Percentiles rank a stretch among this genome's conserved stretches.
These are phyloP conservation scores for Zygogramma bicolorata DNA, from an alignment of 2,888 invertebrate genomes.

Conservation along the genomic window DNA sequence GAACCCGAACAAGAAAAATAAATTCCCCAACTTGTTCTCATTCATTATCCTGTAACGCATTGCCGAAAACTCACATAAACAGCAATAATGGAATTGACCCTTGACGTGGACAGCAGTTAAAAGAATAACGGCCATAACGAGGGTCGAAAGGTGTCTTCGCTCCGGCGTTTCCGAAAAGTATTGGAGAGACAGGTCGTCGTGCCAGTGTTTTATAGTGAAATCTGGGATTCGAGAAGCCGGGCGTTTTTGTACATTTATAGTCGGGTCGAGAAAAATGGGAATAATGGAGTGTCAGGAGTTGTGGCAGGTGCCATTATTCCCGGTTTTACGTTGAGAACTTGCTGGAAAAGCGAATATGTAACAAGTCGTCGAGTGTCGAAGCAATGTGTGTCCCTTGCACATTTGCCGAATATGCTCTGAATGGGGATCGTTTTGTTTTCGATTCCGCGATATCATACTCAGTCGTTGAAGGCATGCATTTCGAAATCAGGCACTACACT, in stretches of 20 bases:
- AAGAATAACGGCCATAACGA: constrained; percentile 51
- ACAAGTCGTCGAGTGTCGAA: background rate
- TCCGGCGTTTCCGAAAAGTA: constrained; percentile 24
- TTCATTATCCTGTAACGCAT: constrained; percentile 37
- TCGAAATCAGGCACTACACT: too few relatives aligned
- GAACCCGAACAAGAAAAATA: constrained; percentile 19
- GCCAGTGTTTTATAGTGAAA: constrained; percentile 58
- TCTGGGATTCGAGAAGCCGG: constrained; percentile 54
- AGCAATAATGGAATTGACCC: constrained; percentile 58
- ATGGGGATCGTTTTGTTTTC: too few relatives aligned
- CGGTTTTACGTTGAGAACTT: constrained; percentile 20
- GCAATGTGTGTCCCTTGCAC: background rate
- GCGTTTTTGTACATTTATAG: constrained; percentile 31
- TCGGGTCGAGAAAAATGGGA: constrained; percentile 28
- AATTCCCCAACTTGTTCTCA: constrained; percentile 26
- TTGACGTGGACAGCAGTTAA: constrained; percentile 48
- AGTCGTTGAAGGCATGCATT: too few relatives aligned
- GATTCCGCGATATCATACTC: too few relatives aligned
- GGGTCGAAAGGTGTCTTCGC: constrained; percentile 50
- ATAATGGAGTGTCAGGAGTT: constrained; percentile 33
- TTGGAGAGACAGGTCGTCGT: constrained; percentile 51
- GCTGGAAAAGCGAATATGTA: background rate
- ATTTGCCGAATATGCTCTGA: background rate
- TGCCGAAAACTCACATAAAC: constrained; percentile 48
- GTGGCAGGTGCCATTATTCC: constrained; percentile 40